Base-by-base conservation (phyloP, 2,888 invertebrate species). In the Acanthosoma haemorrhoidale region DNA sequence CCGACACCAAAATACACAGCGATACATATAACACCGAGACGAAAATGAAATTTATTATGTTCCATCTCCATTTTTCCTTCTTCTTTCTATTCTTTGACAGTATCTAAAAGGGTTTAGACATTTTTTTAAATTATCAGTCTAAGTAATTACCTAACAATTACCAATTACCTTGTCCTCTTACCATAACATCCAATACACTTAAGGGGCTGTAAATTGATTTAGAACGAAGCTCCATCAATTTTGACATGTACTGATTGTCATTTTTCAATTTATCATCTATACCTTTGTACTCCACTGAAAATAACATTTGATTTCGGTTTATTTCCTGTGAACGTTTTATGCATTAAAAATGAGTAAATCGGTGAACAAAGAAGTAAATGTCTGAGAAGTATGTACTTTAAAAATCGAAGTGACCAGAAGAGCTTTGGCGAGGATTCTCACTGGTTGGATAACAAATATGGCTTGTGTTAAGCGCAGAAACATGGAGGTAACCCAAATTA, bases 401-500 rank as follows among this genome's bases (percentile, higher is more conserved):
- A 63, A 61, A 21, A 68, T 2, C n/a, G 68, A 16, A 29, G 68
- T 61, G 13, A 69, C 41, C n/a, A 69, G 51, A 9, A 69, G 29
- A 3, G 71, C 43, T 13, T 57, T 31, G 6, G 61, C 11, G 8
- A 61, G 16, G 13, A 72, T 60, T 63, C 57, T 72, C 9, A 69
- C 15, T n/a, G 72, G 72, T 8, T 68, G 58, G 8, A 32, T 51
- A 11, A 72, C n/a, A 31, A 72, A 66, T 31, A 69, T 69, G 1
- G 29, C 61, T 21, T 66, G 25, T 11, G n/a, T 31, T 9, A 73
- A 16, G 2, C 34, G 34, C 11, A 71, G n/a, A 13, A 61, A 39
- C 9, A 69, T 66, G 8, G 68, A 25, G 9, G 73, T 51, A 3
- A 67, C 15, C 73, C 73, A 73, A 0, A 68, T 43, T 36, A 71